A percentile compares a stretch with the other conserved stretches of the same genome.
These are phyloP conservation scores for Sussaba pulchella DNA, from an alignment of 2,888 invertebrate species.

Conservation along the genomic window DNA sequence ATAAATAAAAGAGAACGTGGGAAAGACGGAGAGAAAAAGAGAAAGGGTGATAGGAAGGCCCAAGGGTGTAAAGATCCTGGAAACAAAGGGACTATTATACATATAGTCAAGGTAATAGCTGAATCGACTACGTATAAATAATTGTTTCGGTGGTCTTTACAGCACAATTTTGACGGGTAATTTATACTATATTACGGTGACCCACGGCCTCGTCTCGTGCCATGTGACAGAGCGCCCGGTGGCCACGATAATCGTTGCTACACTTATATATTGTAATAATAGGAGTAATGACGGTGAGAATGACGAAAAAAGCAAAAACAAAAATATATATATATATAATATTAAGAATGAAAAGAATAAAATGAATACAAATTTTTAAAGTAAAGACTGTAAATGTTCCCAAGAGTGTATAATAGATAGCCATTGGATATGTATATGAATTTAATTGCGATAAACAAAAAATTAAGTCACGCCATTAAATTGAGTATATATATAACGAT, in stretches of 20 bases:
- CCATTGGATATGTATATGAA: constrained; percentile 68
- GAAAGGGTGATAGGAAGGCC: not conserved
- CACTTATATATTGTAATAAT: constrained; percentile 37
- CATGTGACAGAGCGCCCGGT: constrained; percentile 18
- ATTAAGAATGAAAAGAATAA: constrained; percentile 37
- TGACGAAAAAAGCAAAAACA: constrained; percentile 20
- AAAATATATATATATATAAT: constrained; percentile 22
- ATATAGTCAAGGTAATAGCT: constrained; percentile 59
- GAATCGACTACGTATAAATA: constrained; percentile 69
- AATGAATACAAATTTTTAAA: constrained; percentile 67
- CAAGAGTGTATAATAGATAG: constrained; percentile 72
- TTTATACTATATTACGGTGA: constrained; percentile 70
- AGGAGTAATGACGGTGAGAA: constrained; percentile 29
- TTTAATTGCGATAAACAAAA: constrained; percentile 44
- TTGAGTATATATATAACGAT: constrained; percentile 48
- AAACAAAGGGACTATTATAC: constrained; percentile 38
- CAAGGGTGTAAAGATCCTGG: constrained; percentile 12
- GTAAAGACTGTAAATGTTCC: constrained; percentile 79
- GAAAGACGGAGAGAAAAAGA: not conserved
- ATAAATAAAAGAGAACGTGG: constrained; percentile 38
- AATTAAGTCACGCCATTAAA: constrained; percentile 39
- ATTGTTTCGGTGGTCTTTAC: constrained; percentile 75
- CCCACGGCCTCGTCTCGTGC: constrained; percentile 36
- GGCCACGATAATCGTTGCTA: constrained; percentile 57
- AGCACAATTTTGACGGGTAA: constrained; percentile 78